Conservation (phyloP, 2,888 invertebrate species). For the Acanthacorydalis orientalis region DNA sequence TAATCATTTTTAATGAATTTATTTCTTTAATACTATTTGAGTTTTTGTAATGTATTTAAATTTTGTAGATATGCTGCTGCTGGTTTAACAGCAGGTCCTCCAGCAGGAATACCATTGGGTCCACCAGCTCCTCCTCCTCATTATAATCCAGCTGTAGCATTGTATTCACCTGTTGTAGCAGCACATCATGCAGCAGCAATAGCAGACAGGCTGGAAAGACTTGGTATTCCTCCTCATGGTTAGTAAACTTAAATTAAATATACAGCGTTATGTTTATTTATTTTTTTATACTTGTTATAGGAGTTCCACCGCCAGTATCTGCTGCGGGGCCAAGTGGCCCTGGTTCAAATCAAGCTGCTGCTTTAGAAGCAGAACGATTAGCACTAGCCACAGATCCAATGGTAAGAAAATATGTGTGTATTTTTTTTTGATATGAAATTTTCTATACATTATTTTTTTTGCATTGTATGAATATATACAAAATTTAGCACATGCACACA, state of each 20-base stretch:
- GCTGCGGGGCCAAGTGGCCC: slow-evolving; percentile 34
- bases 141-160: slow-evolving; percentile 28
- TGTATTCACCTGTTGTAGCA: slow-evolving; percentile 51
- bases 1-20: background rate
- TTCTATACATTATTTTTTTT: too few species aligned
- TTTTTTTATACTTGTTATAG: background rate
- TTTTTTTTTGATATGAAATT: too few species aligned
- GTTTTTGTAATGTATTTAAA: background rate
- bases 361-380: slow-evolving; percentile 46
- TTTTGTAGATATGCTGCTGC: slow-evolving; percentile 18
- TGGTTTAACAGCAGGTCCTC: slow-evolving; percentile 23
- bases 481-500: too few species aligned
- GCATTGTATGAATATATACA: too few species aligned
- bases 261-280: background rate
- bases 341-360: slow-evolving; percentile 33
- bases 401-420: slow-evolving; percentile 29
- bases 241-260: background rate
- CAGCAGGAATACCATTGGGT: slow-evolving; percentile 10
- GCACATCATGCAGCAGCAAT: slow-evolving; percentile 63
- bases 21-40: background rate
- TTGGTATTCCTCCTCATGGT: slow-evolving; percentile 48
- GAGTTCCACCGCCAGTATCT: slow-evolving; percentile 30
- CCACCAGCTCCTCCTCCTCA: slow-evolving; percentile 2
- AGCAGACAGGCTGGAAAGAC: slow-evolving; percentile 68
- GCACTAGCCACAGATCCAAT: slow-evolving; percentile 82